Percentiles rank a stretch among this genome's conserved stretches.
Conservation (phyloP, 2,113 vertebrate genomes). For the Carlito syrichta region DNA sequence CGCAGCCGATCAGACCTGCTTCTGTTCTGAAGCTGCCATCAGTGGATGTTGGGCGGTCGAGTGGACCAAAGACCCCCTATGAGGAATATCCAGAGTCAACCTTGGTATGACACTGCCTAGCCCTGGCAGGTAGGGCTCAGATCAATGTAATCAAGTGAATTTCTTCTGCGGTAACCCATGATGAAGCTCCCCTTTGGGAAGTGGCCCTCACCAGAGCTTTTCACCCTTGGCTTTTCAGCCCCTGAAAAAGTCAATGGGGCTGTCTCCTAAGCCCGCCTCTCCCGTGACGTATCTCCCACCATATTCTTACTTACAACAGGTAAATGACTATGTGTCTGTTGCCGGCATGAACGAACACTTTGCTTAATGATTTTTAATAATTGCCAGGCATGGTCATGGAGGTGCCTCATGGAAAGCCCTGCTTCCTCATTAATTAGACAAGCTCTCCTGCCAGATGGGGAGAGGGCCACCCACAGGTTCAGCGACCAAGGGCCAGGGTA, state of each 20-base stretch:
- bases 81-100: not conserved
- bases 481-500: not conserved
- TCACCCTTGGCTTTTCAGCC: not conserved
- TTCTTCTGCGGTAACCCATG: no score
- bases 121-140: accelerated
- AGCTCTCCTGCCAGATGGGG: accelerated
- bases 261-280: no score
- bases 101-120: accelerated
- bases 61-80: accelerated
- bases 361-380: not conserved
- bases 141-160: accelerated
- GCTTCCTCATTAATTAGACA: not conserved
- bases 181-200: accelerated
- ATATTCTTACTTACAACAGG: accelerated
- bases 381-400: not conserved
- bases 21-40: accelerated
- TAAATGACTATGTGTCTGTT: accelerated
- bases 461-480: not conserved
- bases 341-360: accelerated
- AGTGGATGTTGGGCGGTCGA: accelerated
- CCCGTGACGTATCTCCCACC: no score
- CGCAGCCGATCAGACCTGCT: accelerated
- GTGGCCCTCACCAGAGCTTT: not conserved
- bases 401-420: accelerated
- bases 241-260: not conserved